Evolutionary conservation across 2,113 vertebrate genomes (phyloP).

Genomic region (Actinemys pallida): DNA sequence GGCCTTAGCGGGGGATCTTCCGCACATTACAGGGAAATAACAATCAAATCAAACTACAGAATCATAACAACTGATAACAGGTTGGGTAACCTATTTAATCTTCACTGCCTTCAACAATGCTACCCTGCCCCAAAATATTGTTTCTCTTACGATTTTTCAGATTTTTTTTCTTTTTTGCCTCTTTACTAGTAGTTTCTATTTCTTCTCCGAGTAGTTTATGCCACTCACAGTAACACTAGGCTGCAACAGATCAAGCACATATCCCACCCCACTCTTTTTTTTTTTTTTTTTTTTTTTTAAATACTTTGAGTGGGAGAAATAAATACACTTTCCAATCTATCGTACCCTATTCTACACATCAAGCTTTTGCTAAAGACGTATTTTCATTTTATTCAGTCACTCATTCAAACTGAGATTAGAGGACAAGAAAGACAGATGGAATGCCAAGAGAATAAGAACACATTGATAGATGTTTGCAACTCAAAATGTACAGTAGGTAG

Average conservation of each 20-base stretch:
- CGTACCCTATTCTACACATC: not conserved
- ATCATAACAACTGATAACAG: not conserved
- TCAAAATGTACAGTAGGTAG: not conserved
- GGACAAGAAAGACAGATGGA: not conserved
- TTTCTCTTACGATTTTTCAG: slow-evolving; percentile 8
- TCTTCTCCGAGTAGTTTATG: not conserved
- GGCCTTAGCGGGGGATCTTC: not conserved
- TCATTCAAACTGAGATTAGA: not conserved
- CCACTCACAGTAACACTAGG: not conserved
- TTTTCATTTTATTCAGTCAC: not conserved
- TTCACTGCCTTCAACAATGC: not conserved
- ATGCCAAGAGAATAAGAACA: not conserved
- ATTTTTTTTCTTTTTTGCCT: not conserved
- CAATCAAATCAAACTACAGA: not conserved
- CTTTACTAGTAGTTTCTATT: not conserved
- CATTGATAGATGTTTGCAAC: not conserved
- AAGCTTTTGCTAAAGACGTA: not conserved
- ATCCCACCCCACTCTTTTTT: no score
- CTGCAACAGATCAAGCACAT: not conserved
- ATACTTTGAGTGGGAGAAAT: not conserved
- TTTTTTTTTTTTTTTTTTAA: not conserved
- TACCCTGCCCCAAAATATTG: not conserved
- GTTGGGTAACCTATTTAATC: not conserved
- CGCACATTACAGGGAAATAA: not conserved
- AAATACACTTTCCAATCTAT: not conserved